phyloP scores from a whole-genome alignment of 2,888 invertebrate genomes.

The Ennomos quercinarius region DNA sequence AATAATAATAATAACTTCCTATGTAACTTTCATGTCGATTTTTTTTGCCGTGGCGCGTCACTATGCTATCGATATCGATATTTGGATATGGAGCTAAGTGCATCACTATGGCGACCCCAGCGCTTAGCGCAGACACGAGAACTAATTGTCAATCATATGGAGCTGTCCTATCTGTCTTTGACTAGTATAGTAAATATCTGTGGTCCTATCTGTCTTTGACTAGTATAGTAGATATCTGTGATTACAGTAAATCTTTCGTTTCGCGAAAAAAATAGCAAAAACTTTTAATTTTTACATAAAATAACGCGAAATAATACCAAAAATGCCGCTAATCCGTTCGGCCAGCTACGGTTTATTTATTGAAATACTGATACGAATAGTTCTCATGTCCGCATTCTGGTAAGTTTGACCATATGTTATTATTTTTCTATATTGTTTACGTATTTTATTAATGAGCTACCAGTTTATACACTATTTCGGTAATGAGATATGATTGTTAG shows the following conservation, averaged over 20 bases:
- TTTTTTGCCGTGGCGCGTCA: no score
- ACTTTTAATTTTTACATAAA: conserved; percentile 26
- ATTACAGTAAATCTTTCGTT: conserved; percentile 21
- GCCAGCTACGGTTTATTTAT: conserved; percentile 75
- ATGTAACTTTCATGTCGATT: no score
- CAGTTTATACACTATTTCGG: conserved; percentile 4
- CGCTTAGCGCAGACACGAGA: no score
- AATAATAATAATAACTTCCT: no score
- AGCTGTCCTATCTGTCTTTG: no score
- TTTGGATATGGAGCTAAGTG: no score
- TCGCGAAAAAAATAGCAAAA: conserved; percentile 25
- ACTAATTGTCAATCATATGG: no score
- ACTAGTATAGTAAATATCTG: no score
- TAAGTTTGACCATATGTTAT: conserved; percentile 72
- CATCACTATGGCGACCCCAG: no score
- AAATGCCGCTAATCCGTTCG: conserved; percentile 77
- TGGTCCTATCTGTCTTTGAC: no score
- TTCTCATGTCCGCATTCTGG: conserved; percentile 82
- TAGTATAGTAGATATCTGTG: no score
- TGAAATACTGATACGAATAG: conserved; percentile 81
- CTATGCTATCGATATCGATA: no score
- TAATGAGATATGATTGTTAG: not conserved
- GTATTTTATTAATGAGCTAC: conserved; percentile 49
- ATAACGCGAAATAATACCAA: conserved; percentile 30
- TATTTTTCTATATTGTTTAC: conserved; percentile 32